Base-by-base conservation (phyloP, 2,113 vertebrate species). In the Panthera leo region DNA sequence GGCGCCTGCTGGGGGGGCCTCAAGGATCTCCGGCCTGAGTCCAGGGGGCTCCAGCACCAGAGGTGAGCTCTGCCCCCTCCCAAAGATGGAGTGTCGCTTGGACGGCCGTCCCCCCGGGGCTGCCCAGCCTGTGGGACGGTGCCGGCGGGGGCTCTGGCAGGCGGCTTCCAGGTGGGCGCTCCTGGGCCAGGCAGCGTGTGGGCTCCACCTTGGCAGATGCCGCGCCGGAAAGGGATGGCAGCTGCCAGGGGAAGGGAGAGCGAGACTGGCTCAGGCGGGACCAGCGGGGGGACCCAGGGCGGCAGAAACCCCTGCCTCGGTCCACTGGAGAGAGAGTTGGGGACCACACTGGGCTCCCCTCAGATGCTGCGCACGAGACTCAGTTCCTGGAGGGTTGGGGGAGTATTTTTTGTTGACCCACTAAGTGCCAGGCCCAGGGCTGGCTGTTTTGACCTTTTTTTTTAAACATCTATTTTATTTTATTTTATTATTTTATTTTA, bases 41-140 rank as follows among this genome's bases (percentile, higher is more conserved):
- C 48, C 39, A 12, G 45, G 13, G 36, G 15, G 10, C 39, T n/a
- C 71, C 18, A 0, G 27, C n/a, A 1, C 36, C 61, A 1, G 16
- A 16, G 45, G 25, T 5, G 34, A 70, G 25, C 36, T 76, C 3
- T 34, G 63, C 25, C 15, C n/a, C 31, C 7, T 3, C 7, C 55
- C 55, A 19, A 0, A 19, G 18, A 1, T 1, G n/a, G 67, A 19
- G 51, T 11, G 14, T 0, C 0, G 4, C 13, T 6, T 27, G 0
- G 5, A 31, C 0, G 12, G 29, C 7, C 13, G 3, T 23, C 58
- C 58, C 31, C 34, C 0, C 10, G 7, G 23, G 82, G 31, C 21
- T 27, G 42, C 45, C 73, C 0, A 1, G 70, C 67, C 18, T 0
- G 10, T 23, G 21, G 21, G 21, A 3, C 36, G 3, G 0, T 3